Evolutionary conservation across 2,797 vertebrate species (phyloP).

Genomic region (Hybognathus amarus): DNA sequence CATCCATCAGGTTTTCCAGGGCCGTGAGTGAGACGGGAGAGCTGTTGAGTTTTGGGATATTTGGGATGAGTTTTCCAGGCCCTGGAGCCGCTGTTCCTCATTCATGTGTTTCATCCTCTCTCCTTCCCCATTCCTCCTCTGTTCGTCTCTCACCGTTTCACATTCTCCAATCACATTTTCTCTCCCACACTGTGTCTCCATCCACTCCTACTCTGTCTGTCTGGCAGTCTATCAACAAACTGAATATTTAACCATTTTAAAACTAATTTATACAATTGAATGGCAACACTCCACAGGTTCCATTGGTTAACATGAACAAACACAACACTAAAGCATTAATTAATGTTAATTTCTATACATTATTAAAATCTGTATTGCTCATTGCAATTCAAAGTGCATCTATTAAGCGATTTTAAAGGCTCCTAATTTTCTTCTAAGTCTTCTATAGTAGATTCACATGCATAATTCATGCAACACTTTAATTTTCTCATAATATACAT

Average conservation of each 20-base stretch:
- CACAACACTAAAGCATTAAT: background rate
- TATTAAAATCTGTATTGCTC: background rate
- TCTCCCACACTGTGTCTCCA: slow-evolving; percentile 17
- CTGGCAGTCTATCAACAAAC: background rate
- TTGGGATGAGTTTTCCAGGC: slow-evolving; percentile 43
- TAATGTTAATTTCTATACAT: too few relatives aligned
- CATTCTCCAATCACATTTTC: background rate
- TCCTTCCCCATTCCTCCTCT: background rate
- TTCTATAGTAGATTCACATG: background rate
- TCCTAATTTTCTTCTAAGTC: background rate
- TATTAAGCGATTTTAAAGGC: background rate
- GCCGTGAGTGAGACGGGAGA: slow-evolving; percentile 52
- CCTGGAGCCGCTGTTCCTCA: background rate
- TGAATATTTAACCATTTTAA: background rate
- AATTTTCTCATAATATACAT: background rate
- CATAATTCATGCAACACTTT: too few relatives aligned
- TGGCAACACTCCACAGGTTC: background rate
- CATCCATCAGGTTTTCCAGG: slow-evolving; percentile 1
- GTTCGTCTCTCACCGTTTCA: background rate
- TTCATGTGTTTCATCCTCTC: background rate
- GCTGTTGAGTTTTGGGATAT: background rate
- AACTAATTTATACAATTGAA: background rate
- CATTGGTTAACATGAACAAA: background rate
- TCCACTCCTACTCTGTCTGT: slow-evolving; percentile 18
- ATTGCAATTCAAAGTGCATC: background rate